These are phyloP conservation scores for Ectemnius continuus DNA, from an alignment of 2,888 invertebrate species.

Conservation along the genomic window DNA sequence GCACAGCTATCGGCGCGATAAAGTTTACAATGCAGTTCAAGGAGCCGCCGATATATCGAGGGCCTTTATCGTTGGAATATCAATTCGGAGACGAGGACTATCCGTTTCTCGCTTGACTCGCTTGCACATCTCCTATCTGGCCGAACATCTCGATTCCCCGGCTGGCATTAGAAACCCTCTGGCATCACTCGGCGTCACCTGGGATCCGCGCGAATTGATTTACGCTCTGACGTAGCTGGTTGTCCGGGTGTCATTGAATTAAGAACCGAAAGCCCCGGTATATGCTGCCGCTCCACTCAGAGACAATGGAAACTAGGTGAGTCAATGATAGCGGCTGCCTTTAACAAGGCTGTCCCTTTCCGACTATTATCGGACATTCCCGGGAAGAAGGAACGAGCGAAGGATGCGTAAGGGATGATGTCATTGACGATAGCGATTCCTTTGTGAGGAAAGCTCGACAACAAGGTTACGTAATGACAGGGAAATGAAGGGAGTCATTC, in stretches of 20 bases:
- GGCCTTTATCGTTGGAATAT: constrained; percentile 23
- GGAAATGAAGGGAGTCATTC: too few species aligned
- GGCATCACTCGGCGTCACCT: too few species aligned
- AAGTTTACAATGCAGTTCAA: background rate
- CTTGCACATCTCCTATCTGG: background rate
- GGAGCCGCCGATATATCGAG: constrained; percentile 6
- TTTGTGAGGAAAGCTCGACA: too few species aligned
- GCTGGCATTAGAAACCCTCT: too few species aligned
- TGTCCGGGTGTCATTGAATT: too few species aligned
- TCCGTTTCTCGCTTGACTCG: constrained; percentile 5
- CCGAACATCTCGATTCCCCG: background rate
- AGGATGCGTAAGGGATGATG: constrained; percentile 2
- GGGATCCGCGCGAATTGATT: too few species aligned
- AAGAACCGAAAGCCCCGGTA: too few species aligned
- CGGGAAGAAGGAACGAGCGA: background rate
- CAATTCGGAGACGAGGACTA: constrained; percentile 21
- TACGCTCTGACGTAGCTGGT: background rate
- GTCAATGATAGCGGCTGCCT: constrained; percentile 1
- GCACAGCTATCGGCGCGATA: background rate
- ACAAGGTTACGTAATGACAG: too few species aligned
- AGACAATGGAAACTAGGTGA: constrained; percentile 2
- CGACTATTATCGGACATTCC: background rate
- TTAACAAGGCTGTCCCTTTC: background rate
- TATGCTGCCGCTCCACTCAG: background rate
- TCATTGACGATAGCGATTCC: background rate